A percentile compares a stretch with the other conserved stretches of the same genome.
Conservation (phyloP, 2,113 vertebrate species). For the Porphyrio hochstetteri region DNA sequence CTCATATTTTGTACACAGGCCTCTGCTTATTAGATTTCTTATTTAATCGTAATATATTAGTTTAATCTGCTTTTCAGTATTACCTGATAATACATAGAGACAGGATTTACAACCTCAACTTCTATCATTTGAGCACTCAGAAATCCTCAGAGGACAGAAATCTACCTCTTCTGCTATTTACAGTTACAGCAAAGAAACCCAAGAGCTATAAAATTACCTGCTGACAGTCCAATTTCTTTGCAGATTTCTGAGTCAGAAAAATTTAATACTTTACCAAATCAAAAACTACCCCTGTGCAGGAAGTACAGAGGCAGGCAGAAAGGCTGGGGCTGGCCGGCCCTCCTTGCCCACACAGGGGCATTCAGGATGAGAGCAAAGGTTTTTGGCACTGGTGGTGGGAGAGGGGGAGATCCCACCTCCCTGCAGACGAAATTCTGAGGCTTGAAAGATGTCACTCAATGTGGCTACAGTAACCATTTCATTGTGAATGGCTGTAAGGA, state of each 20-base stretch:
- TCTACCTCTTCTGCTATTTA: background rate
- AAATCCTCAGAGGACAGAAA: background rate
- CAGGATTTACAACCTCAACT: background rate
- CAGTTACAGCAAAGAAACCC: background rate
- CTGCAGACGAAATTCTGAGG: background rate
- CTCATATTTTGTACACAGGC: background rate
- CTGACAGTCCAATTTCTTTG: background rate
- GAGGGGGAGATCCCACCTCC: background rate
- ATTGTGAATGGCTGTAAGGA: background rate
- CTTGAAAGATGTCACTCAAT: background rate
- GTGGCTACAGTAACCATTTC: background rate
- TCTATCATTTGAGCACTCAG: background rate
- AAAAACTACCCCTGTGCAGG: background rate
- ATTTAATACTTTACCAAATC: background rate
- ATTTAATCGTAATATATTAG: background rate
- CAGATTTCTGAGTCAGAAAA: background rate
- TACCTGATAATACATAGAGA: background rate
- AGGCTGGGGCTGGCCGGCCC: background rate
- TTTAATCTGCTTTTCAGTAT: background rate
- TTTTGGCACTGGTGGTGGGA: fast-evolving
- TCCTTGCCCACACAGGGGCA: background rate
- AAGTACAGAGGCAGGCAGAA: background rate
- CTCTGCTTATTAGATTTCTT: background rate
- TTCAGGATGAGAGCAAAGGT: background rate
- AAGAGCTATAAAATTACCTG: background rate